These are phyloP conservation scores for Gopherus evgoodei DNA, from an alignment of 2,113 vertebrate species.

Conservation along the genomic window DNA sequence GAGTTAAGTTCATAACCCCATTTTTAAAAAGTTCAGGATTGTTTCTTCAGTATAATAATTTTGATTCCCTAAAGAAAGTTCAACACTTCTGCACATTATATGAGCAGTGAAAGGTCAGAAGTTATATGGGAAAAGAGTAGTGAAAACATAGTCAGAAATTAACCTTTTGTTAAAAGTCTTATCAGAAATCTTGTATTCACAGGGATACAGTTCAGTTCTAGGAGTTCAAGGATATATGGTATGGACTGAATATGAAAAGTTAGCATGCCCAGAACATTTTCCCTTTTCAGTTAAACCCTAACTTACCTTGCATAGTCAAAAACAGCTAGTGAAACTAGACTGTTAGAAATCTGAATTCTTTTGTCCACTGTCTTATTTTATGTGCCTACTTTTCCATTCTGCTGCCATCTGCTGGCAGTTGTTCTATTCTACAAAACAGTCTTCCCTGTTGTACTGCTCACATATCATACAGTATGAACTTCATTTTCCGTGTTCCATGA, in stretches of 20 bases:
- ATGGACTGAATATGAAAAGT: background rate
- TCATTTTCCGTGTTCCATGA: slow-evolving; percentile 24
- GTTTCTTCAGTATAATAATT: background rate
- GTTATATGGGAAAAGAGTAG: background rate
- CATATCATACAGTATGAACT: background rate
- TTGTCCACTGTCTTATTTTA: slow-evolving; percentile 39
- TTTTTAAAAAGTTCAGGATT: background rate
- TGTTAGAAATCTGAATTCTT: slow-evolving; percentile 45
- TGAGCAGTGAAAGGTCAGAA: background rate
- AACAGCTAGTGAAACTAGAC: slow-evolving; percentile 46
- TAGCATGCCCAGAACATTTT: background rate
- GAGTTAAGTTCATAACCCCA: background rate
- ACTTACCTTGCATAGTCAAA: slow-evolving; percentile 63
- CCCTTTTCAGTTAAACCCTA: slow-evolving; percentile 20
- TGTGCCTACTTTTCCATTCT: slow-evolving; percentile 33
- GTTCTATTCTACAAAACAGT: background rate
- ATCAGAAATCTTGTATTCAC: background rate
- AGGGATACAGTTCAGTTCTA: background rate
- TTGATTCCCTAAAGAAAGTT: too few species aligned
- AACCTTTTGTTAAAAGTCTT: background rate
- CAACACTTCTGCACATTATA: background rate
- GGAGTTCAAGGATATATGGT: background rate
- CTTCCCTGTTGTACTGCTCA: slow-evolving; percentile 15
- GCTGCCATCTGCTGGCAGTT: slow-evolving; percentile 74
- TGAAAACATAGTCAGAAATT: background rate